phyloP scores from a whole-genome alignment of 2,113 vertebrate species.

The Onychostruthus taczanowskii region DNA sequence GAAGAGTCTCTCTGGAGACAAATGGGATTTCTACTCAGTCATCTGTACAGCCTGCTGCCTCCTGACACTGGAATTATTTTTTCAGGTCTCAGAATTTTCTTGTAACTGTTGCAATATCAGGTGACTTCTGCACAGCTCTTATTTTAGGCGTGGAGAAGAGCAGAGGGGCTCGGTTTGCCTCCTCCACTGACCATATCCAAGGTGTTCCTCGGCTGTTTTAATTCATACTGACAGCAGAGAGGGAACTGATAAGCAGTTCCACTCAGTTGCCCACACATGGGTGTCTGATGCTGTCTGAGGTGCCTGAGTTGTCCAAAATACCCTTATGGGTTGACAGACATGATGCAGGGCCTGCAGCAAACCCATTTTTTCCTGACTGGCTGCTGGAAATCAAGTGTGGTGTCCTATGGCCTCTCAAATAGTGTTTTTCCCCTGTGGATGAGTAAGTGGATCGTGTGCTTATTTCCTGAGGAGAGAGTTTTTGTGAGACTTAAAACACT shows the following conservation, averaged over 20 bases:
- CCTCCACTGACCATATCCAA: not conserved
- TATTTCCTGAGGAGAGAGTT: not conserved
- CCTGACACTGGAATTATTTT: not conserved
- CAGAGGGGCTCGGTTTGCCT: not conserved
- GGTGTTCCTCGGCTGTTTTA: not conserved
- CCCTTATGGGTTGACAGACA: constrained; percentile 3
- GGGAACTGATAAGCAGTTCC: not conserved
- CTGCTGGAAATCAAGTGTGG: not conserved
- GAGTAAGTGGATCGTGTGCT: rapidly evolving
- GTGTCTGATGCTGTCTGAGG: not conserved
- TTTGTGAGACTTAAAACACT: not conserved
- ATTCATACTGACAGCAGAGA: not conserved
- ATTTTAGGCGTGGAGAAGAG: not conserved
- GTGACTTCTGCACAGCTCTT: not conserved
- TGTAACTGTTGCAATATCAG: not conserved
- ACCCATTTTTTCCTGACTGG: not conserved
- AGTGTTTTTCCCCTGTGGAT: not conserved
- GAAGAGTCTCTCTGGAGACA: not conserved
- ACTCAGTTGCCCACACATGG: not conserved
- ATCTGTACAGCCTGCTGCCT: not conserved
- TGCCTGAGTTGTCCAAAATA: constrained; percentile 4
- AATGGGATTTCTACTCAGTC: not conserved
- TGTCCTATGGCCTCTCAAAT: not conserved
- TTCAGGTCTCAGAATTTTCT: not conserved
- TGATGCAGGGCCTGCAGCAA: not conserved